These are phyloP conservation scores for Drosophila nr. perissopoda DNA, from an alignment of 2,888 invertebrate genomes.

Conservation along the genomic window DNA sequence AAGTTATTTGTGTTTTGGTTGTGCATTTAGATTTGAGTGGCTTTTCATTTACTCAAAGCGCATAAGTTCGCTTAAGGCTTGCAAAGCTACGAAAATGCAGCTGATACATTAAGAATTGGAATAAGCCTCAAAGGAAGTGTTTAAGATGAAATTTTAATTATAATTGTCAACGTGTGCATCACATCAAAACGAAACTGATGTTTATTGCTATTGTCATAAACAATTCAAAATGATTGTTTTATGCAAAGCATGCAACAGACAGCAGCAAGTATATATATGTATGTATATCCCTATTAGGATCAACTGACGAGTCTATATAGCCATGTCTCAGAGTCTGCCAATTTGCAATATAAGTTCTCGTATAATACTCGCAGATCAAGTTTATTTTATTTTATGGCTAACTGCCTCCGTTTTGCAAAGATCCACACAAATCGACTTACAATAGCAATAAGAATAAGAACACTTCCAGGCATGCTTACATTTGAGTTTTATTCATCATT, in stretches of 20 bases:
- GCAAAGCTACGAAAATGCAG: background rate
- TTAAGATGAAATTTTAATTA: background rate
- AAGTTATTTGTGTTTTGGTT: slow-evolving; percentile 1
- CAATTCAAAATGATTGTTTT: background rate
- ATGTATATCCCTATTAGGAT: background rate
- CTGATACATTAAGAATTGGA: background rate
- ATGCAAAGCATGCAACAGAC: background rate
- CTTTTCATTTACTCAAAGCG: background rate
- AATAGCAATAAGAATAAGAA: background rate
- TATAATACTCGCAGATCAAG: background rate
- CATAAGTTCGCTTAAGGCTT: too few species aligned
- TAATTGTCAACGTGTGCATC: background rate
- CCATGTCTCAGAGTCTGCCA: background rate
- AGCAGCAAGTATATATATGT: background rate
- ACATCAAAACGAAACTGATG: background rate
- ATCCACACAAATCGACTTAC: too few species aligned
- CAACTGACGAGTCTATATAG: background rate
- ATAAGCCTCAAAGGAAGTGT: background rate
- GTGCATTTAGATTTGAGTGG: background rate
- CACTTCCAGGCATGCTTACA: background rate
- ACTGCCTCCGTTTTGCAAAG: too few species aligned
- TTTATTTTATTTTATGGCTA: too few species aligned
- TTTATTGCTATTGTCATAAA: background rate
- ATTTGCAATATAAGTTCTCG: background rate
- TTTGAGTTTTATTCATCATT: background rate